A percentile compares a stretch with the other conserved stretches of the same genome.
Conservation (phyloP, 2,797 vertebrate genomes). For the Sebastes hubbsi region DNA sequence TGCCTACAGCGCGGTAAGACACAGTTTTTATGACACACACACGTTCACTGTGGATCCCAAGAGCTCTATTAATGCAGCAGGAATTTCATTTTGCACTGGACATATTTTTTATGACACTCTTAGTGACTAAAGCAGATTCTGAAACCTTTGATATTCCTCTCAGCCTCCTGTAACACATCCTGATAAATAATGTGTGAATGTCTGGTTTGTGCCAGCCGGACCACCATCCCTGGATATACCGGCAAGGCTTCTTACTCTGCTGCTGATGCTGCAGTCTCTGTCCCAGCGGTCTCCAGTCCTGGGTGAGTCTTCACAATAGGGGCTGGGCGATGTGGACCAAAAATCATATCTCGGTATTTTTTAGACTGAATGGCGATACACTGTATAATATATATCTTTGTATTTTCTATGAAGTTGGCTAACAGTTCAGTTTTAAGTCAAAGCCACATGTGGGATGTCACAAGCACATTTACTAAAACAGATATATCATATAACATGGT, state of each 20-base stretch:
- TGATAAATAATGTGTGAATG: constrained; percentile 2
- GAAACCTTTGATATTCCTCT: not conserved
- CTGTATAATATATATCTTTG: no score
- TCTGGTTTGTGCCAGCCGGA: constrained; percentile 71
- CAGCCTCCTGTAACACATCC: not conserved
- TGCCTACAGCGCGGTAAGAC: constrained; percentile 67
- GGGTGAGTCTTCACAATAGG: constrained; percentile 68
- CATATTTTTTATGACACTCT: not conserved
- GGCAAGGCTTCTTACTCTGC: constrained; percentile 80
- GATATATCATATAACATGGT: no score
- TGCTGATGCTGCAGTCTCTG: constrained; percentile 73
- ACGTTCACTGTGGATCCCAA: not conserved
- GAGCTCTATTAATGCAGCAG: not conserved
- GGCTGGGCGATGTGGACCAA: no score
- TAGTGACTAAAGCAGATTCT: not conserved
- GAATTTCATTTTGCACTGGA: not conserved
- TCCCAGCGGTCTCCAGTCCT: constrained; percentile 65
- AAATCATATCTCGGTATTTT: not conserved
- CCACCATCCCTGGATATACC: constrained; percentile 84
- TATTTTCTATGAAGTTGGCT: no score
- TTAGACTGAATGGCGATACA: no score
- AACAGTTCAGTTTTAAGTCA: no score
- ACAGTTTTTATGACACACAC: not conserved
- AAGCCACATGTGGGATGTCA: no score
- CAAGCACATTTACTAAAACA: no score